Evolutionary conservation across 2,888 invertebrate genomes (phyloP).

Genomic region (Odontocolon sp.): DNA sequence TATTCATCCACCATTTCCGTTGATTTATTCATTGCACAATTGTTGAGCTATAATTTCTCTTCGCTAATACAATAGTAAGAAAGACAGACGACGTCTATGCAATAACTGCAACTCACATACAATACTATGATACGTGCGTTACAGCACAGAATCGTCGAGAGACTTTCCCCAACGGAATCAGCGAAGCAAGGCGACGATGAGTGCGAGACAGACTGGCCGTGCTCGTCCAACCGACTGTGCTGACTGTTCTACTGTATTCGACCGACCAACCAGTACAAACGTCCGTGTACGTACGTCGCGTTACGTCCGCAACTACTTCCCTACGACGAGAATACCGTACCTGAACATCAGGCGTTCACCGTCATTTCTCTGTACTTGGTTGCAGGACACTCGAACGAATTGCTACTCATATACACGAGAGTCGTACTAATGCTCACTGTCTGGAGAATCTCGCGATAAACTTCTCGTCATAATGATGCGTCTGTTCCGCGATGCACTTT

Average conservation of each 20-base stretch:
- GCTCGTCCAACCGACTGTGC: neutral
- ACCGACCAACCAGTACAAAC: constrained; percentile 5
- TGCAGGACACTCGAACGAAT: constrained; percentile 46
- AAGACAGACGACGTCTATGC: constrained; percentile 22
- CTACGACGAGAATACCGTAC: constrained; percentile 8
- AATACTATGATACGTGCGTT: constrained; percentile 44
- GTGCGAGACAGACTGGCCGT: constrained; percentile 33
- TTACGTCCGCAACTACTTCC: constrained; percentile 37
- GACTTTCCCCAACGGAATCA: constrained; percentile 73
- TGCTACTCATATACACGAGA: constrained; percentile 14
- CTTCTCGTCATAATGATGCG: constrained; percentile 54
- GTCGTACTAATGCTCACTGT: constrained; percentile 43
- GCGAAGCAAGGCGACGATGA: constrained; percentile 69
- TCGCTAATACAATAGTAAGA: constrained; percentile 24
- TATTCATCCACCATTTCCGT: neutral
- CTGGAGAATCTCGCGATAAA: constrained; percentile 49
- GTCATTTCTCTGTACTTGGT: neutral
- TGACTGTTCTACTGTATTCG: constrained; percentile 8
- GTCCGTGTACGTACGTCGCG: constrained; percentile 32
- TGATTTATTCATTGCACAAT: constrained; percentile 25
- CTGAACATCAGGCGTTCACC: neutral
- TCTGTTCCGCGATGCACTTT: constrained; percentile 50
- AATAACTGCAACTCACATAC: constrained; percentile 38
- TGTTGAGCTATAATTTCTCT: constrained; percentile 29
- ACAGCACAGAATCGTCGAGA: constrained; percentile 60